Evolutionary conservation across 2,113 vertebrate species (phyloP).

Genomic region (Peucedramus taeniatus): DNA sequence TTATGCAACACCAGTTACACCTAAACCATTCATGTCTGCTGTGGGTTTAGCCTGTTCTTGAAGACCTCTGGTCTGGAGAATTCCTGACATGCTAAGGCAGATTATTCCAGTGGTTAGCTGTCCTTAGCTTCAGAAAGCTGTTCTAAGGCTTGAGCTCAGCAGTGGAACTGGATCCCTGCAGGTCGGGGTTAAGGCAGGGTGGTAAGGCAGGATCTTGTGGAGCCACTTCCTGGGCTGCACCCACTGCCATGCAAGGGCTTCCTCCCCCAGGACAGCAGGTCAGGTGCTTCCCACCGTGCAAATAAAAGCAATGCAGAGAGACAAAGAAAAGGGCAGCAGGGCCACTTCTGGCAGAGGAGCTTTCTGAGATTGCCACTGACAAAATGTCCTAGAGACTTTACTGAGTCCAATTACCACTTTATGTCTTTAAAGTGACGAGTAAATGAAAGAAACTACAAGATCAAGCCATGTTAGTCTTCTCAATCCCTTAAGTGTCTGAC

Average conservation of each 20-base stretch:
- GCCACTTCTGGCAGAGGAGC: background rate
- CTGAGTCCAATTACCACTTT: conserved; percentile 45
- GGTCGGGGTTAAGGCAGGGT: background rate
- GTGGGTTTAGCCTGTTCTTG: background rate
- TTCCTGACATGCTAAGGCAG: background rate
- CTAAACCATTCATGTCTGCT: background rate
- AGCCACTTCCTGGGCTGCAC: background rate
- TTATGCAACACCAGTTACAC: background rate
- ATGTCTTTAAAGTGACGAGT: conserved; percentile 13
- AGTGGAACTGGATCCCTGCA: background rate
- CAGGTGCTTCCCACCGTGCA: background rate
- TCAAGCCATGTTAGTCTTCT: conserved; percentile 44
- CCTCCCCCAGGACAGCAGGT: background rate
- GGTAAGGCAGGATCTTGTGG: background rate
- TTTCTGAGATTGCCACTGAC: conserved; percentile 4
- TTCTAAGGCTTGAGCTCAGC: background rate
- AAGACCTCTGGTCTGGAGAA: background rate
- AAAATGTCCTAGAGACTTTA: conserved; percentile 40
- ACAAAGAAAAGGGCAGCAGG: conserved; percentile 25
- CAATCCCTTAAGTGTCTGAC: background rate
- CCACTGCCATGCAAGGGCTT: background rate
- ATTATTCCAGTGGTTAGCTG: background rate
- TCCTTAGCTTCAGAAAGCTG: background rate
- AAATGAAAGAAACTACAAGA: conserved; percentile 57
- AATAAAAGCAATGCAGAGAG: background rate